Evolutionary conservation across 2,113 vertebrate genomes (phyloP).

Genomic region (Alethe castanea): DNA sequence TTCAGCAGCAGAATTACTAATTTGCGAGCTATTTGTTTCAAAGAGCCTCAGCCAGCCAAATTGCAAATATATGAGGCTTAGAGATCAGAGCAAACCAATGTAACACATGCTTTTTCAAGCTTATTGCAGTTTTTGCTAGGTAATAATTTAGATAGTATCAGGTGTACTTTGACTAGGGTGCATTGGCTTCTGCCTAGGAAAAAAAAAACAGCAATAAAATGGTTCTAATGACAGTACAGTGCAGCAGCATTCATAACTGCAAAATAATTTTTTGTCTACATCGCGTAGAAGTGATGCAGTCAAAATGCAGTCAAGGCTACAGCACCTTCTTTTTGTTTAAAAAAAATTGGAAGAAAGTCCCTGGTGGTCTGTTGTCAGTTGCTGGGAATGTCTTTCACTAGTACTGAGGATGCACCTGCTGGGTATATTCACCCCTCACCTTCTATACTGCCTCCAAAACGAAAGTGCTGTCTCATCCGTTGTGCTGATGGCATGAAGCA

Average conservation of each 20-base stretch:
- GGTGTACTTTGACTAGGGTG: neutral
- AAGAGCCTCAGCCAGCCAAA: constrained; percentile 22
- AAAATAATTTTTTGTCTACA: neutral
- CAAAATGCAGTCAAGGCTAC: neutral
- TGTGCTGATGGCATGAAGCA: neutral
- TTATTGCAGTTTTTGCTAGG: neutral
- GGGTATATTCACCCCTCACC: neutral
- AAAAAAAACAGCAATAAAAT: neutral
- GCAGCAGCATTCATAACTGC: neutral
- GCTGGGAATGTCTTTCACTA: neutral
- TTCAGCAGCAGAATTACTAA: neutral
- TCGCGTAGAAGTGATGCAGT: neutral
- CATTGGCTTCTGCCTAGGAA: neutral
- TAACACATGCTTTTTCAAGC: constrained; percentile 6
- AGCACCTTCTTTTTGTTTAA: neutral
- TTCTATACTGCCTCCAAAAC: neutral
- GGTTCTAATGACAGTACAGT: neutral
- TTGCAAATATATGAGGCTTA: neutral
- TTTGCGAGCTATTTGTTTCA: constrained; percentile 37
- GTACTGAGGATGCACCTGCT: neutral
- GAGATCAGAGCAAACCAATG: neutral
- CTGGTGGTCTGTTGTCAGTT: neutral
- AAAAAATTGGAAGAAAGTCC: neutral
- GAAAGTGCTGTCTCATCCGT: neutral
- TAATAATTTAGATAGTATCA: neutral